Evolutionary conservation across 2,113 vertebrate genomes (phyloP), one percentile per base, ranked within the genome.

Genomic region (Xenopus tropicalis): DNA sequence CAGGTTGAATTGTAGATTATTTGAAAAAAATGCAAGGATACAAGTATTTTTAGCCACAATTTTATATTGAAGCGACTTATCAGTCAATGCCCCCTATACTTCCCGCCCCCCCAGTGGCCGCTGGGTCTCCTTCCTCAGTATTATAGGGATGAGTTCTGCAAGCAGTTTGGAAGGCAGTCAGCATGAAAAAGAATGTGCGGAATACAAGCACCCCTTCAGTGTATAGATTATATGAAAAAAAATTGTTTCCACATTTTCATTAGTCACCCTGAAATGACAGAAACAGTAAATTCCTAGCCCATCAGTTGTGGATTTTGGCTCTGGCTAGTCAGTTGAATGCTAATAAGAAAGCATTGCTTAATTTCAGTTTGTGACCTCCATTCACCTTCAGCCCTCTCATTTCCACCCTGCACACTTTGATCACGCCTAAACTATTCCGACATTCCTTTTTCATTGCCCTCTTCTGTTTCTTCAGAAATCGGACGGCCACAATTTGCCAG

Each of bases 381-480:
- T 42, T 61, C 56, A 61, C 72, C 14, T 29, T 43, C 16, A 68
- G 56, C 46, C 57, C 29, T 68, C 14, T 42, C 29, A 21, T 66
- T 68, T 68, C 64, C 44, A 48, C 29, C 11, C 24, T 24, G 10
- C 5, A 61, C 25, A 37, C 72, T 74, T 74, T 74, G 64, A 74
- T 74, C 72, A 68, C 7, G 23, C 16, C 17, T 66, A 59, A 74
- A 66, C 42, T 43, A 20, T 67, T 21, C 11, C 29, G 52, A 74
- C 64, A 46, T 51, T 57, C 63, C 51, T 20, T 57, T 59, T 73
- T 73, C 51, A 57, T 48, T 24, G 24, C 70, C 61, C 37, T 56
- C 61, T 65, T 72, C 24, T 46, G n/a, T 54, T 64, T 72, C 70
- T 56, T 65, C 46, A 64, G 64, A 52, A 71, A 71, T 63, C 29